Base-by-base conservation (phyloP, 2,797 vertebrate species). In the Rhincodon typus region DNA sequence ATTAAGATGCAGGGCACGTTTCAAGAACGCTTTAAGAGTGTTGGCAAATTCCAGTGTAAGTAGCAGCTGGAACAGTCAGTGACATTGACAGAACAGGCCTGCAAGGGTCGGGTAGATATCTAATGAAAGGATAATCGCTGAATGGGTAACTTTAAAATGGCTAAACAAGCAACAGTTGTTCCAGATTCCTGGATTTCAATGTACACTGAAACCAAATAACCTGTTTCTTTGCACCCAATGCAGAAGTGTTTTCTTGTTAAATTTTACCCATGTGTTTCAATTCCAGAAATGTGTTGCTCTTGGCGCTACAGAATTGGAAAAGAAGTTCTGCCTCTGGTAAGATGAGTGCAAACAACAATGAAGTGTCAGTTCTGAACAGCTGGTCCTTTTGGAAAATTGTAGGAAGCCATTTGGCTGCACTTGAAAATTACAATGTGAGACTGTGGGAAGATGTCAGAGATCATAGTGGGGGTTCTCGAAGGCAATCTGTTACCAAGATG, bases 351-450 rank as follows among this genome's bases (percentile, higher is more conserved):
- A 95, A 77, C 70, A 72, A 77, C 69, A 50, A n/a, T 77, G 70
- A 95, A 77, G 70, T 53, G 27, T 74, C 70, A 74, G 69, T 15
- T 74, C 69, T 95, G 42, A 74, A 94, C 94, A 94, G 70, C 94
- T 74, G 69, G 17, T 74, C 94, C 53, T 15, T 21, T 94, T 53
- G 70, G 94, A 72, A 27, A 95, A 30, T 72, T 53, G 30, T 50
- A 72, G 46, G 42, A 77, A 77, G 30, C 70, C 94, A 74, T 77
- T 95, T 95, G 94, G 70, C 42, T 94, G 67, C 38, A 72, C 10
- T 94, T 94, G 67, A 94, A 94, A 70, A 50, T 72, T 95, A 77
- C 94, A 74, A 77, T 53, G 70, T 77, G 94, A 74, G 94, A 57
- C 94, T 94, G 69, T 72, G 70, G 70, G 69, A 74, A 77, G 69